A percentile compares a stretch with the other conserved stretches of the same genome.
Evolutionary conservation across 2,797 vertebrate genomes (phyloP).

Genomic region (Hipposideros larvatus): DNA sequence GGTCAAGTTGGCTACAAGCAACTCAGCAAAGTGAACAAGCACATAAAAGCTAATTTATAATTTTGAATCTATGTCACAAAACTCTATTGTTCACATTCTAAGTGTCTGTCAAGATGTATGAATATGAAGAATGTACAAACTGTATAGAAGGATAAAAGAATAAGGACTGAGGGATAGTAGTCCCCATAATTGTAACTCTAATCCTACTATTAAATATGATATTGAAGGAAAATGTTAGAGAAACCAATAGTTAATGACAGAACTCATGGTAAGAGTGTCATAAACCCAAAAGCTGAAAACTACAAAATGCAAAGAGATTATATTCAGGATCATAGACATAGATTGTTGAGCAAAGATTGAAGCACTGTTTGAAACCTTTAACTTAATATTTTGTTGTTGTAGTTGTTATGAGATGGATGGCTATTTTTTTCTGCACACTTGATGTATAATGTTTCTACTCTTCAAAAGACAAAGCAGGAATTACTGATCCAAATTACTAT

Average conservation of each 20-base stretch:
- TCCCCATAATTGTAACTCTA: background rate
- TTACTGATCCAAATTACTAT: slow-evolving; percentile 68
- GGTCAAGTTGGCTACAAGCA: background rate
- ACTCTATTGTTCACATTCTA: background rate
- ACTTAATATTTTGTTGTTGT: slow-evolving; percentile 20
- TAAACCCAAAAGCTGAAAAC: background rate
- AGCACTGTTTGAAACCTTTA: background rate
- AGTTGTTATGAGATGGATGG: background rate
- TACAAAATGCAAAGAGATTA: background rate
- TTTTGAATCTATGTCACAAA: background rate
- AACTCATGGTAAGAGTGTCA: background rate
- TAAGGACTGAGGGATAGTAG: background rate
- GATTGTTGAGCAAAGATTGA: slow-evolving; percentile 10
- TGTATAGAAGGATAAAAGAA: background rate
- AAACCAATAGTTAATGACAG: slow-evolving; percentile 38
- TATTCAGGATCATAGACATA: background rate
- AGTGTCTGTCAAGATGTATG: background rate
- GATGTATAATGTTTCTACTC: slow-evolving; percentile 35
- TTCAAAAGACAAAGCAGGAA: slow-evolving; percentile 70
- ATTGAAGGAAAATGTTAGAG: background rate
- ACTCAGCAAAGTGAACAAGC: background rate
- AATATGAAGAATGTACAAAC: background rate
- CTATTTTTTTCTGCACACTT: slow-evolving; percentile 46
- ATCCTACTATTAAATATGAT: background rate
- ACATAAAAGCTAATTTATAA: background rate